Evolutionary conservation across 2,888 invertebrate genomes (phyloP).

Genomic region (Thelaira solivaga): DNA sequence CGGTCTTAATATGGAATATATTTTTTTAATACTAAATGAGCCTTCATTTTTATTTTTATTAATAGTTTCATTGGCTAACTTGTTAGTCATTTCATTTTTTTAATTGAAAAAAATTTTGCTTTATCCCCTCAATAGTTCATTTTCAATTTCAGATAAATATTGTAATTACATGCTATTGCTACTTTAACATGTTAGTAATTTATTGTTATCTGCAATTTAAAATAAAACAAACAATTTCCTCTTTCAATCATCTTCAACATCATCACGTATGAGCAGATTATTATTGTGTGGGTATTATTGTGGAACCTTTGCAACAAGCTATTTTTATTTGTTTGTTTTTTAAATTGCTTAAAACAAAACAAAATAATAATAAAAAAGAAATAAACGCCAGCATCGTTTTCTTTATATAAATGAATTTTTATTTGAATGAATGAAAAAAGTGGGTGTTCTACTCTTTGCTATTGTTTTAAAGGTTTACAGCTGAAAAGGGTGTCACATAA

Average conservation of each 20-base stretch:
- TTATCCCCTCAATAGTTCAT: not conserved
- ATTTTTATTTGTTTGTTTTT: not conserved
- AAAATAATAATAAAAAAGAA: no score
- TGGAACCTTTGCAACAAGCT: not conserved
- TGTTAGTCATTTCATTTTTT: no score
- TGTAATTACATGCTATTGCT: not conserved
- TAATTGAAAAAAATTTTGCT: no score
- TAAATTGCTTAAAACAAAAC: slow-evolving; percentile 1
- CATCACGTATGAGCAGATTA: not conserved
- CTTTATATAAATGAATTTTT: not conserved
- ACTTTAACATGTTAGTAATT: not conserved
- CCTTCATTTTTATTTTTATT: no score
- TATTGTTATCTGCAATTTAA: not conserved
- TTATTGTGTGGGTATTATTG: slow-evolving; percentile 30
- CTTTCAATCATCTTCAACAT: slow-evolving; percentile 27
- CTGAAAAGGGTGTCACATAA: slow-evolving; percentile 2
- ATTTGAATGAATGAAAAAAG: not conserved
- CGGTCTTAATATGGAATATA: no score
- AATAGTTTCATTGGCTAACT: no score
- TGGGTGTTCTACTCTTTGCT: slow-evolving; percentile 2
- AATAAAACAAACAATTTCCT: slow-evolving; percentile 30
- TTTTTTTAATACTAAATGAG: no score
- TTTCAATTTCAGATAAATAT: not conserved
- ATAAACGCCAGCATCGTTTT: not conserved
- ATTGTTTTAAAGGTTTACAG: not conserved